Conservation (phyloP, 2,113 vertebrate genomes). For the Bungarus multicinctus region DNA sequence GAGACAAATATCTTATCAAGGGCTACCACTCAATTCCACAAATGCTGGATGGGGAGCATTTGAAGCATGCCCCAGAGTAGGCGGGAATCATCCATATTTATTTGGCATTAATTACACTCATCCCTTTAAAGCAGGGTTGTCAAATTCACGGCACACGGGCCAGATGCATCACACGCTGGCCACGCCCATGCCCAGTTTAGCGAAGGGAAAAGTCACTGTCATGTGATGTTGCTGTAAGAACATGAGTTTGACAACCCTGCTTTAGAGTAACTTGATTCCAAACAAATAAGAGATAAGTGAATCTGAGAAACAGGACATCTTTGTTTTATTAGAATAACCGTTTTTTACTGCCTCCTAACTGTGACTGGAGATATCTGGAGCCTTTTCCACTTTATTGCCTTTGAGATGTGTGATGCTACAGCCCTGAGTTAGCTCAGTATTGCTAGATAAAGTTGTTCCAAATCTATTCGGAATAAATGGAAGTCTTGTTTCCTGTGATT, state of each 20-base stretch:
- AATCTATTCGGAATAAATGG: neutral
- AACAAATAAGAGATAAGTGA: neutral
- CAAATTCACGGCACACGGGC: too few relatives aligned
- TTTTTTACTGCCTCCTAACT: neutral
- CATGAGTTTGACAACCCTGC: too few relatives aligned
- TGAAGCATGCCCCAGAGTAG: neutral
- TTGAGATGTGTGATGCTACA: neutral
- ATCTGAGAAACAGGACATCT: neutral
- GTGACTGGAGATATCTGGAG: neutral
- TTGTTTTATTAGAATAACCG: neutral
- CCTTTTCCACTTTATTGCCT: neutral
- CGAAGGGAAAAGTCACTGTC: too few relatives aligned
- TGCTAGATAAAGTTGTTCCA: neutral
- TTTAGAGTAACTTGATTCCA: neutral
- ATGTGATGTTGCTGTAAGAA: too few relatives aligned
- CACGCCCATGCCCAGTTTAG: too few relatives aligned
- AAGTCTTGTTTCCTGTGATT: neutral
- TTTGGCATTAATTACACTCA: neutral
- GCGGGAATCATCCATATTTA: neutral
- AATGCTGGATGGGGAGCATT: neutral
- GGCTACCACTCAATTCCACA: neutral
- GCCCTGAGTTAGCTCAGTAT: neutral
- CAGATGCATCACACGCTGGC: too few relatives aligned
- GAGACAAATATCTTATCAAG: neutral
- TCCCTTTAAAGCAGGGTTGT: neutral